Conservation (phyloP, 2,888 invertebrate species). For the Atherix ibis region DNA sequence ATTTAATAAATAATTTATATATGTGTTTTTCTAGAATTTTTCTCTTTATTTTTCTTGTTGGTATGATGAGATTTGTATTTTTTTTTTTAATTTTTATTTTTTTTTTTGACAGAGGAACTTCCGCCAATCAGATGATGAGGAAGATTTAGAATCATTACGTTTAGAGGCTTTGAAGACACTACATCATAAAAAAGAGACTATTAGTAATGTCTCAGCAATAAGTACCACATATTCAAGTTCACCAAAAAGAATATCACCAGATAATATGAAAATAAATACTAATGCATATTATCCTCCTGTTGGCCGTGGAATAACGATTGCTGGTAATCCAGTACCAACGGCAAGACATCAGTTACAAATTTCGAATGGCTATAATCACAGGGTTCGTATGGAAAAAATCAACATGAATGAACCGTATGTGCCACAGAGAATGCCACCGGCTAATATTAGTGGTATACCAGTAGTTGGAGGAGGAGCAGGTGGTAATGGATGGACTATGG, state of each 20-base stretch:
- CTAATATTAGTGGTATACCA: slow-evolving; percentile 1
- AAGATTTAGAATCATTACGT: slow-evolving; percentile 14
- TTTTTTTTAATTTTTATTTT: no score
- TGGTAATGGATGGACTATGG: slow-evolving; percentile 4
- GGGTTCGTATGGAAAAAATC: slow-evolving; percentile 6
- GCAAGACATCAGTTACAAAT: neutral
- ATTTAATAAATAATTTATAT: no score
- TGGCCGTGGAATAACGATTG: neutral
- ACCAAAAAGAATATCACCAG: neutral
- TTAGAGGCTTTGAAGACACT: slow-evolving; percentile 14
- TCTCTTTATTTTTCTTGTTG: no score
- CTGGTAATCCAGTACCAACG: neutral
- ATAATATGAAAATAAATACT: no score
- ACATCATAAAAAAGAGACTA: slow-evolving; percentile 11
- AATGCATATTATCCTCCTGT: neutral
- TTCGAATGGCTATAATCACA: neutral
- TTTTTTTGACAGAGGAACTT: no score
- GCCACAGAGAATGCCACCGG: slow-evolving; percentile 10
- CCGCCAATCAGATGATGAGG: slow-evolving; percentile 11
- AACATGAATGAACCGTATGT: slow-evolving; percentile 12
- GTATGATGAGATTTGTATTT: no score
- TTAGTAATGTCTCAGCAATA: neutral
- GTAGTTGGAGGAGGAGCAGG: neutral
- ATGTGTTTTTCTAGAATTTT: no score
- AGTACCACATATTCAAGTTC: neutral